phyloP scores from a whole-genome alignment of 2,888 invertebrate species.

The Apodemia hepburni region DNA sequence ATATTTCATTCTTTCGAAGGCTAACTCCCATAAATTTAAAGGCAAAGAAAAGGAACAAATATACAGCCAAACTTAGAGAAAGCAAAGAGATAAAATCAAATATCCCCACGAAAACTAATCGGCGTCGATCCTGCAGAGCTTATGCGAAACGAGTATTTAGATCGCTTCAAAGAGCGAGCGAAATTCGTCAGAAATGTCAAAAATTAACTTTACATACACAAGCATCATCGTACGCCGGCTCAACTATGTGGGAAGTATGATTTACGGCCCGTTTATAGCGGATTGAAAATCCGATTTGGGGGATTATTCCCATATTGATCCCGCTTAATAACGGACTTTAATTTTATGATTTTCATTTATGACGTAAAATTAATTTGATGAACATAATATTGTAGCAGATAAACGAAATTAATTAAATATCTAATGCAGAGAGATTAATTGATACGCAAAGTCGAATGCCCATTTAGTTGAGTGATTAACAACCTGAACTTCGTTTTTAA shows the following conservation, averaged over 20 bases:
- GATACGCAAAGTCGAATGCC: too few relatives aligned
- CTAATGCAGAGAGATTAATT: too few relatives aligned
- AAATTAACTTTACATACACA: not conserved
- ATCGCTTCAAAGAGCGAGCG: not conserved
- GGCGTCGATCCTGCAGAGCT: not conserved
- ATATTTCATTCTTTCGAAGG: too few relatives aligned
- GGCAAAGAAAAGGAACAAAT: not conserved
- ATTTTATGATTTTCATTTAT: not conserved
- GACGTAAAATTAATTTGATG: not conserved
- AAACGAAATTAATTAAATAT: not conserved
- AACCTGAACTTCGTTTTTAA: too few relatives aligned
- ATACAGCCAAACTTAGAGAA: not conserved
- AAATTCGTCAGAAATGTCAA: slow-evolving; percentile 6
- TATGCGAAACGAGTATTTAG: slow-evolving; percentile 1
- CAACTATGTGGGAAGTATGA: not conserved
- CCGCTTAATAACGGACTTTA: not conserved
- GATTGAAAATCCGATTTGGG: slow-evolving; percentile 3
- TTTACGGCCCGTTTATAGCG: not conserved
- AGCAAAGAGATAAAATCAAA: not conserved
- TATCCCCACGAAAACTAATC: not conserved
- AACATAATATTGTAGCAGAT: not conserved
- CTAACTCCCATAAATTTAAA: too few relatives aligned
- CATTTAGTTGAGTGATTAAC: too few relatives aligned
- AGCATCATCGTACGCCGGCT: not conserved
- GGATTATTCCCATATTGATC: not conserved